These are phyloP conservation scores for Coreoperca whiteheadi DNA, from an alignment of 2,113 vertebrate genomes.

Conservation along the genomic window DNA sequence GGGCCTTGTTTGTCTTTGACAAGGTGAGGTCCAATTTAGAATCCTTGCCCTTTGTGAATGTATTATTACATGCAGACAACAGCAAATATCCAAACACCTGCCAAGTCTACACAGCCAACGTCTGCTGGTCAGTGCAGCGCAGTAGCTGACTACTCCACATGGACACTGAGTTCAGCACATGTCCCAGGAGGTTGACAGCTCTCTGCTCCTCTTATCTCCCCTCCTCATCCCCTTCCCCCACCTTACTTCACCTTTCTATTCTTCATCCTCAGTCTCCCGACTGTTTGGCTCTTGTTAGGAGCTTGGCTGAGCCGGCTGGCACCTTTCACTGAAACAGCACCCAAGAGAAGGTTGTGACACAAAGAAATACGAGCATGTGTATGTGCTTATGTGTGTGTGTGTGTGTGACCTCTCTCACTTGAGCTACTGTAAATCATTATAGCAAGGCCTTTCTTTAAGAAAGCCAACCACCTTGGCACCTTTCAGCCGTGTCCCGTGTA, in stretches of 20 bases:
- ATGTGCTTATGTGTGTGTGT: conserved; percentile 25
- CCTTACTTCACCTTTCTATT: conserved; percentile 58
- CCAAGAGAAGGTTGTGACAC: conserved; percentile 72
- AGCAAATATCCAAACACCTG: conserved; percentile 74
- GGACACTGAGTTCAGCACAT: conserved; percentile 51
- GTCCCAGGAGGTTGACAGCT: conserved; percentile 71
- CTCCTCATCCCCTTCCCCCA: conserved; percentile 28
- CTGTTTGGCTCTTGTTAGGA: conserved; percentile 83
- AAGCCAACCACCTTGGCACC: conserved; percentile 60
- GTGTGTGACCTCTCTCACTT: conserved; percentile 63
- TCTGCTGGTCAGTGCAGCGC: conserved; percentile 66
- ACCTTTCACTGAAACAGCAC: conserved; percentile 80
- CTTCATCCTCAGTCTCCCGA: conserved; percentile 57
- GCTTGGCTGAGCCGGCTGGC: conserved; percentile 76
- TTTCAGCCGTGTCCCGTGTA: conserved; percentile 57
- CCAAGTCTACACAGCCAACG: conserved; percentile 45
- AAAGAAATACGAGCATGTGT: conserved; percentile 42
- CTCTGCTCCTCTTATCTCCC: conserved; percentile 68
- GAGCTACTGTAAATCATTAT: conserved; percentile 77
- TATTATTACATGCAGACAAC: conserved; percentile 69
- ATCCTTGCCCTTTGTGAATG: conserved; percentile 56
- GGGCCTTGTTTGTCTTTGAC: conserved; percentile 59
- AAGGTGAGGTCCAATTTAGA: conserved; percentile 73
- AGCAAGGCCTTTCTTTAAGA: conserved; percentile 66
- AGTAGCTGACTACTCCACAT: conserved; percentile 58